Percentiles rank a stretch among this genome's conserved stretches.
Evolutionary conservation across 2,797 vertebrate species (phyloP).

Genomic region (Danio aesculapii): DNA sequence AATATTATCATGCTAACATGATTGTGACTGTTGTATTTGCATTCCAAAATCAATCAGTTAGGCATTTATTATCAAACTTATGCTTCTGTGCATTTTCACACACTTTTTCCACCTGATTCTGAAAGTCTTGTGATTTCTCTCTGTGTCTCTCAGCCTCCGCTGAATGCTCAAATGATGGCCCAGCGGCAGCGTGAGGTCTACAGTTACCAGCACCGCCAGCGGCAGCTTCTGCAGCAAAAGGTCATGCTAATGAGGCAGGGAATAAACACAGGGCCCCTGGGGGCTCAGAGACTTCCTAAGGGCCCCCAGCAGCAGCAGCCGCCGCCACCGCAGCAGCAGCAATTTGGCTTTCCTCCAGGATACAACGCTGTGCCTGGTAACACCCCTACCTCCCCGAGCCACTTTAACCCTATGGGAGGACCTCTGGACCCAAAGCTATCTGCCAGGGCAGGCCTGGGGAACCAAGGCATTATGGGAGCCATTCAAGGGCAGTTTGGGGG

Average conservation of each 20-base stretch:
- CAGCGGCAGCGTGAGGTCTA: conserved; percentile 94
- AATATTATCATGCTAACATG: no score
- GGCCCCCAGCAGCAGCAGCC: conserved; percentile 64
- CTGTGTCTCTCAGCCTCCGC: conserved; percentile 81
- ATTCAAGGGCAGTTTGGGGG: conserved; percentile 86
- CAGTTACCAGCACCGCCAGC: conserved; percentile 93
- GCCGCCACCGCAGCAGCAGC: conserved; percentile 80
- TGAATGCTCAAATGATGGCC: conserved; percentile 96
- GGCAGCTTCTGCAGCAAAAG: conserved; percentile 93
- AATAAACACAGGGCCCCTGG: conserved; percentile 77
- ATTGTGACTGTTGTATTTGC: no score
- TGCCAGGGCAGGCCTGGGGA: conserved; percentile 79
- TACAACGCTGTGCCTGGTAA: conserved; percentile 84
- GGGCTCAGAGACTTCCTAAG: conserved; percentile 73
- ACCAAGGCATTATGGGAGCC: conserved; percentile 83
- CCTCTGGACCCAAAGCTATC: conserved; percentile 83
- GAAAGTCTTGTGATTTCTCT: not conserved
- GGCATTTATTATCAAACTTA: not conserved
- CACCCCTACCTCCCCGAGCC: conserved; percentile 86
- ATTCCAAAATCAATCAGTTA: not conserved
- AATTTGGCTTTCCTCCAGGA: conserved; percentile 85
- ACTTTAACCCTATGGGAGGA: conserved; percentile 80
- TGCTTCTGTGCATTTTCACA: not conserved
- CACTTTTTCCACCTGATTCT: not conserved
- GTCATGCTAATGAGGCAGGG: conserved; percentile 93